Percentiles rank a stretch among this genome's conserved stretches.
Evolutionary conservation across 2,113 vertebrate genomes (phyloP).

Genomic region (Peucedramus taeniatus): DNA sequence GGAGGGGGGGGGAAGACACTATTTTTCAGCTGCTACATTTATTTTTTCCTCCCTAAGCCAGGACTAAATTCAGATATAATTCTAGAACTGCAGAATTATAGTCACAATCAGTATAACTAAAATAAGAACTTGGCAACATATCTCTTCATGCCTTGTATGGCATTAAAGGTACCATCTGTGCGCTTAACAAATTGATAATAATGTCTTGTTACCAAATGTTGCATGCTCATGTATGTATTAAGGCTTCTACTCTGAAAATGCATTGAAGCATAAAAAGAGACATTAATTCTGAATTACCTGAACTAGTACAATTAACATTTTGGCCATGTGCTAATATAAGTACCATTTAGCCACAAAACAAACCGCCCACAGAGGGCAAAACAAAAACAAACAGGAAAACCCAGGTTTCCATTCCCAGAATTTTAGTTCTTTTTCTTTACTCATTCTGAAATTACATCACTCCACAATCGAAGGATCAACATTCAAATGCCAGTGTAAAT

Average conservation of each 20-base stretch:
- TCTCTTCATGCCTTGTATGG: constrained; percentile 26
- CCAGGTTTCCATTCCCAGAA: background rate
- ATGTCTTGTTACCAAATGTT: constrained; percentile 4
- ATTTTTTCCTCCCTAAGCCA: background rate
- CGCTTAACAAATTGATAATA: background rate
- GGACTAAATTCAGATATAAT: background rate
- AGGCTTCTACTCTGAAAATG: background rate
- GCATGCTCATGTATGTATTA: background rate
- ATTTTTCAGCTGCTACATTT: background rate
- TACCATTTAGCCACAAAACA: background rate
- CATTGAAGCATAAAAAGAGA: background rate
- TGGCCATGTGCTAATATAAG: background rate
- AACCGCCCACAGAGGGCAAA: background rate
- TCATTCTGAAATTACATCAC: background rate
- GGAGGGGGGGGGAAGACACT: accelerated
- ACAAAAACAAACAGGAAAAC: background rate
- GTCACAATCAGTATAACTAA: constrained; percentile 6
- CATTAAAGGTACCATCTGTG: constrained; percentile 42
- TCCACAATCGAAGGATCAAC: background rate
- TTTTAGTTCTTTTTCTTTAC: background rate
- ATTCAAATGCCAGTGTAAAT: background rate
- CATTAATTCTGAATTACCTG: constrained; percentile 36
- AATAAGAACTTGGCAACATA: constrained; percentile 31
- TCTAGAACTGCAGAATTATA: constrained; percentile 15
- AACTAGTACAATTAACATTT: constrained; percentile 6